These are phyloP conservation scores for Fringilla coelebs DNA, from an alignment of 2,797 vertebrate species.

Conservation along the genomic window DNA sequence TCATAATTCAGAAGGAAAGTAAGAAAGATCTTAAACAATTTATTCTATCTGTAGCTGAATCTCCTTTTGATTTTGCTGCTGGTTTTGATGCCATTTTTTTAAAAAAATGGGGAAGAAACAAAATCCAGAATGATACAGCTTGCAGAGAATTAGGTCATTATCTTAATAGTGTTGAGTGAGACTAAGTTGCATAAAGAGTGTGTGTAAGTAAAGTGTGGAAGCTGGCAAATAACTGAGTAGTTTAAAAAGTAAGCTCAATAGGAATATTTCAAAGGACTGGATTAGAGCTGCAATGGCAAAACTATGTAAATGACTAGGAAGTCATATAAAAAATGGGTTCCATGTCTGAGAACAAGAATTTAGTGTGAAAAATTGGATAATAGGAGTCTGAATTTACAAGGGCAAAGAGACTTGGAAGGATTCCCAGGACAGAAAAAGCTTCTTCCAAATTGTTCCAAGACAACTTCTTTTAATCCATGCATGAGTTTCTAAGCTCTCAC, in stretches of 20 bases:
- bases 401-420: background rate
- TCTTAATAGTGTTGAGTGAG: background rate
- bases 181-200: background rate
- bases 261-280: background rate
- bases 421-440: background rate
- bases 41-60: background rate
- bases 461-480: background rate
- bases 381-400: background rate
- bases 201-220: background rate
- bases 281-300: background rate
- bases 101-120: rapidly evolving
- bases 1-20: background rate
- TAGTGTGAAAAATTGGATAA: background rate
- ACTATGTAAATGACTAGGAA: background rate
- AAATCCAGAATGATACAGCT: background rate
- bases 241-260: background rate
- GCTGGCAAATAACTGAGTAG: background rate
- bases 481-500: background rate
- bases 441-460: background rate
- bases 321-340: background rate
- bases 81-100: background rate
- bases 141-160: background rate
- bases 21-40: background rate
- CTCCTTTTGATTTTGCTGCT: background rate
- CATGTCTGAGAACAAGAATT: background rate